These are phyloP conservation scores for Canis aureus DNA, from an alignment of 2,113 vertebrate species.

Conservation along the genomic window DNA sequence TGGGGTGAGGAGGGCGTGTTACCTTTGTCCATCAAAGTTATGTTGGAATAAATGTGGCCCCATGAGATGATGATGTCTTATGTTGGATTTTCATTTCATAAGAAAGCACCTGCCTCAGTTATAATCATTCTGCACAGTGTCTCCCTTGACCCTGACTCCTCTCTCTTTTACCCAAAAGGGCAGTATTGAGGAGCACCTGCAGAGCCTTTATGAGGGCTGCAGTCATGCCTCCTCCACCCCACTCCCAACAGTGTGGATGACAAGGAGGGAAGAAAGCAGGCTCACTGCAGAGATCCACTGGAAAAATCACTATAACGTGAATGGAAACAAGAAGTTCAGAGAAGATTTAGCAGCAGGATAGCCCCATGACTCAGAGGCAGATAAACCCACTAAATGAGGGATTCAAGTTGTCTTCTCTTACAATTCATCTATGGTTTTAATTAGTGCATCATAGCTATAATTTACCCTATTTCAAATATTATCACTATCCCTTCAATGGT, in stretches of 20 bases:
- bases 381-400: background rate
- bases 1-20: background rate
- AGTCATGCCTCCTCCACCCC: rapidly evolving
- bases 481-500: background rate
- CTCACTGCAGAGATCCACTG: background rate
- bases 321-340: background rate
- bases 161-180: background rate
- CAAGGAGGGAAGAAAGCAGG: too few species aligned
- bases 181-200: background rate
- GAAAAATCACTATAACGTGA: background rate
- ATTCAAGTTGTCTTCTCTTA: background rate
- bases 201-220: background rate
- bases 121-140: background rate
- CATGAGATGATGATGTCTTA: background rate
- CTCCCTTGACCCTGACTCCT: background rate
- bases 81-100: background rate
- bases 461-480: background rate
- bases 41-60: background rate
- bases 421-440: background rate
- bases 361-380: rapidly evolving
- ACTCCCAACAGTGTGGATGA: rapidly evolving
- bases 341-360: background rate
- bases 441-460: background rate
- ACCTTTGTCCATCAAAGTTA: background rate
- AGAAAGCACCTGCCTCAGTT: background rate